Conservation (phyloP, 2,888 invertebrate genomes). For the Harmothoe impar region DNA sequence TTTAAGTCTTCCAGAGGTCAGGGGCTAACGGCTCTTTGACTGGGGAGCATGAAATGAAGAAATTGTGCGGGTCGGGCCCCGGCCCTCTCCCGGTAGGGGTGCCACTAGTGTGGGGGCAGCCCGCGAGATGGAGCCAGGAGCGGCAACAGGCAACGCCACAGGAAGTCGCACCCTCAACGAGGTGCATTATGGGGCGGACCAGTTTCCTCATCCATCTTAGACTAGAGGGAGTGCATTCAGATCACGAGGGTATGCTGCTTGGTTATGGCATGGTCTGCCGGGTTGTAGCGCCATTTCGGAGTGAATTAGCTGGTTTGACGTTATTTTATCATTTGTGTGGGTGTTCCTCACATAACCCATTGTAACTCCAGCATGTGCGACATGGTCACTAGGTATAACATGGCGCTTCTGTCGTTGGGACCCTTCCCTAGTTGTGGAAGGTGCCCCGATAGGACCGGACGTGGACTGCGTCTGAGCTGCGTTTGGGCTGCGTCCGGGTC, state of each 20-base stretch:
- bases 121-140: neutral
- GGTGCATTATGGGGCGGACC: slow-evolving; percentile 30
- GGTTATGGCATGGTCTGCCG: neutral
- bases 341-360: too few relatives aligned
- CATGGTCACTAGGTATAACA: too few relatives aligned
- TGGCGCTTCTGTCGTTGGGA: too few relatives aligned
- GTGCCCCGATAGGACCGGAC: neutral
- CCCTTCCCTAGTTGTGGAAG: too few relatives aligned
- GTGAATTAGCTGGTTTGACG: too few relatives aligned
- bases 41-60: slow-evolving; percentile 39
- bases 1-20: neutral
- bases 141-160: neutral
- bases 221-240: neutral
- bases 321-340: too few relatives aligned
- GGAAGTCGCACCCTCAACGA: neutral
- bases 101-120: neutral
- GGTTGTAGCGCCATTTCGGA: too few relatives aligned
- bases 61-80: neutral
- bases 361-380: too few relatives aligned
- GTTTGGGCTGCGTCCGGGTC: neutral
- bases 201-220: neutral
- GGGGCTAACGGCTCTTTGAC: neutral
- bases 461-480: too few relatives aligned
- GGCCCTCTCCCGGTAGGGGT: neutral
- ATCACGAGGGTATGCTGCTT: neutral